phyloP scores from a whole-genome alignment of 1,140 invertebrate genomes.

The Temnothorax nylanderi region DNA sequence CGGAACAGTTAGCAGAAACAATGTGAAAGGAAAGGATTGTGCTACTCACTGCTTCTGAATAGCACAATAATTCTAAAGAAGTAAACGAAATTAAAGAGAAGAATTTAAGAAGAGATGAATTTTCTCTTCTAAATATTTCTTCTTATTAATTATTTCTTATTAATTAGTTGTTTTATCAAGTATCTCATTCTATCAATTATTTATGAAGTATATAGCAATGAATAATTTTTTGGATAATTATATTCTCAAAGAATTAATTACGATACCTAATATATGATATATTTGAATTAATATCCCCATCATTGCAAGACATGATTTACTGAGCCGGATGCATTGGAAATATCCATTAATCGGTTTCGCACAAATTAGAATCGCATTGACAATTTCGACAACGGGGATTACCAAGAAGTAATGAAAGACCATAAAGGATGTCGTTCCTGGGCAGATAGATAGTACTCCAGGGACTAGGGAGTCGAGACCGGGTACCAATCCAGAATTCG shows the following conservation, averaged over 20 bases:
- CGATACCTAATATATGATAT: not conserved
- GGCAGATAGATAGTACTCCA: not conserved
- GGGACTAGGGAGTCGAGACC: constrained; percentile 15
- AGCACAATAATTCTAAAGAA: not conserved
- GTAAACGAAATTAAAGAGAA: constrained; percentile 2
- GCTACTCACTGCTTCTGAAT: not conserved
- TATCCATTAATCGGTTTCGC: not conserved
- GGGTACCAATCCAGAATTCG: constrained; percentile 66
- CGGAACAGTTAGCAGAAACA: not conserved
- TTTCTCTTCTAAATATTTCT: not conserved
- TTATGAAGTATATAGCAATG: not conserved
- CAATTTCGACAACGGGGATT: constrained; percentile 13
- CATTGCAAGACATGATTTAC: not conserved
- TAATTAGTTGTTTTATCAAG: not conserved
- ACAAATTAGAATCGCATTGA: constrained; percentile 11
- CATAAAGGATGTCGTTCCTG: constrained; percentile 21
- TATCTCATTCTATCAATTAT: not conserved
- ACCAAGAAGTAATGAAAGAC: constrained; percentile 34
- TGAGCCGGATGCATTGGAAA: not conserved
- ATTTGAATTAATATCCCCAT: not conserved
- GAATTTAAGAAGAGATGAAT: not conserved
- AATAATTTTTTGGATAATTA: not conserved
- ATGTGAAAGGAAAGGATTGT: not conserved
- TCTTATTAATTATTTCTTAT: not conserved
- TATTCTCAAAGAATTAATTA: not conserved